phyloP scores from a whole-genome alignment of 1,140 invertebrate genomes.

The Anoplolepis gracilipes region DNA sequence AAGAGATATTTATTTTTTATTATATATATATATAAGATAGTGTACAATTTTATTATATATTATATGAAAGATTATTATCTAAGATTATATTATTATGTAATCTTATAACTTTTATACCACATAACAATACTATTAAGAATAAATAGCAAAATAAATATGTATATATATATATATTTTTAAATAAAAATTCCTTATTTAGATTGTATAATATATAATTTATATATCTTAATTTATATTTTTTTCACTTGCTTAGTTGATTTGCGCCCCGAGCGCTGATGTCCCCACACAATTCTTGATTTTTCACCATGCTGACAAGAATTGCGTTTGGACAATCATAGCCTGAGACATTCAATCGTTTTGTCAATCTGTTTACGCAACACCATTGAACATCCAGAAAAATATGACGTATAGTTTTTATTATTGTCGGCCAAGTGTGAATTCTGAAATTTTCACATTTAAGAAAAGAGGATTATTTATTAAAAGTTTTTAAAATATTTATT shows the following conservation, averaged over 20 bases:
- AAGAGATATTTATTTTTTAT: constrained; percentile 12
- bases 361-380: neutral
- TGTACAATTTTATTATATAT: neutral
- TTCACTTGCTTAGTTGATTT: constrained; percentile 73
- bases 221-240: neutral
- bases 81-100: neutral
- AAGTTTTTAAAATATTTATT: neutral
- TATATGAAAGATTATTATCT: neutral
- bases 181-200: neutral
- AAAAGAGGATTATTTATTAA: constrained; percentile 3
- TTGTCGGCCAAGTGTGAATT: neutral
- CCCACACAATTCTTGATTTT: constrained; percentile 86
- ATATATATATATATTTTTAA: neutral
- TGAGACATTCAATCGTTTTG: constrained; percentile 77
- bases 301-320: constrained; percentile 84
- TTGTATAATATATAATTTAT: neutral
- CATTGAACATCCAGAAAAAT: neutral
- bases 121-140: neutral
- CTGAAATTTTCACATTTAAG: constrained; percentile 18
- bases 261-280: constrained; percentile 86
- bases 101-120: neutral
- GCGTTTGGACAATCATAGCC: constrained; percentile 87
- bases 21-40: neutral
- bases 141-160: neutral
- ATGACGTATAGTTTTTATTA: neutral